These are phyloP conservation scores for Scopus umbretta DNA, from an alignment of 2,113 vertebrate species.

Conservation along the genomic window DNA sequence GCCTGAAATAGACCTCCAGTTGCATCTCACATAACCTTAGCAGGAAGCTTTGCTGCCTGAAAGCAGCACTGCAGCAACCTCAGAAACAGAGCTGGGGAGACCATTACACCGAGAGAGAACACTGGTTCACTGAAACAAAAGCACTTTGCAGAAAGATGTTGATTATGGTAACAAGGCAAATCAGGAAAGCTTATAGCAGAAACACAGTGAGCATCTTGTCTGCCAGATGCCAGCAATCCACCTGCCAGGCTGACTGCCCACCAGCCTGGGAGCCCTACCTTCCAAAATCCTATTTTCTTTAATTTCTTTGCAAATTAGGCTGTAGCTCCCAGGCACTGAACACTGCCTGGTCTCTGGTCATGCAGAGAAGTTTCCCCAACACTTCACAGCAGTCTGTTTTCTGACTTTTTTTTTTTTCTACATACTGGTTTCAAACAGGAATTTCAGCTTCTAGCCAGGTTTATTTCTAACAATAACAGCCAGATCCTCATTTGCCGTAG, in stretches of 20 bases:
- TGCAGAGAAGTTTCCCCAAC: neutral
- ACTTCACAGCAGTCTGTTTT: neutral
- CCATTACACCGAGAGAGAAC: neutral
- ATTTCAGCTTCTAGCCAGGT: neutral
- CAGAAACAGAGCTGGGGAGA: neutral
- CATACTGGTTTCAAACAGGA: neutral
- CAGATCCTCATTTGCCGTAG: neutral
- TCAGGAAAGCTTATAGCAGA: rapidly evolving
- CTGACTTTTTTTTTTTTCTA: neutral
- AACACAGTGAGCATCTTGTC: neutral
- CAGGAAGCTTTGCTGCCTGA: neutral
- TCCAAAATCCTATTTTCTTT: neutral
- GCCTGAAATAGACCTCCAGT: neutral
- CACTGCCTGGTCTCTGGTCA: neutral
- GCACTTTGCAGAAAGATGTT: rapidly evolving
- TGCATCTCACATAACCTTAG: neutral
- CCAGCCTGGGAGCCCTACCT: neutral
- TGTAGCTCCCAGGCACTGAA: neutral
- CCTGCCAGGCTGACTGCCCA: neutral
- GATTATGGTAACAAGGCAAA: neutral
- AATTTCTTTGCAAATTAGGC: neutral
- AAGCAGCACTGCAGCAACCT: neutral
- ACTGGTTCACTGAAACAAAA: neutral
- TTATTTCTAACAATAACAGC: neutral
- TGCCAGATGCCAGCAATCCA: neutral